Evolutionary conservation across 2,797 vertebrate genomes (phyloP).

Genomic region (Amazonetta brasiliensis): DNA sequence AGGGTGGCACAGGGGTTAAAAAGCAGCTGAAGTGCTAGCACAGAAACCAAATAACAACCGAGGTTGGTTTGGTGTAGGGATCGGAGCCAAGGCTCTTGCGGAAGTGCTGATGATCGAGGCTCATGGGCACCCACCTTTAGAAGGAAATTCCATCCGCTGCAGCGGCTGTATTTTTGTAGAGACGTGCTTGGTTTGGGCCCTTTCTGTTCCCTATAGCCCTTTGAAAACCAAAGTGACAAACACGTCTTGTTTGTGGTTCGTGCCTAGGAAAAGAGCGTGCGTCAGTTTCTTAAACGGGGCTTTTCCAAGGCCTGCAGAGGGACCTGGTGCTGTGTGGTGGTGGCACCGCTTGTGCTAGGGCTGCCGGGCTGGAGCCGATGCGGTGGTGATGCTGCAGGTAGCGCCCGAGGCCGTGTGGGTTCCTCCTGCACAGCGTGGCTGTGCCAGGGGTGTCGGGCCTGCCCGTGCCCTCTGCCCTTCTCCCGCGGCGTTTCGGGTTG

Average conservation of each 20-base stretch:
- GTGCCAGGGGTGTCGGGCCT: accelerated
- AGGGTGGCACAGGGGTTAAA: not conserved
- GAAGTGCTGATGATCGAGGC: constrained; percentile 24
- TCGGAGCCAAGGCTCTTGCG: not conserved
- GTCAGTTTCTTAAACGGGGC: accelerated
- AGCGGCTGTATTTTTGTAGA: not conserved
- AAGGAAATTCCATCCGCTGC: constrained; percentile 25
- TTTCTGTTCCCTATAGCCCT: not conserved
- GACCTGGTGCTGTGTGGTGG: accelerated
- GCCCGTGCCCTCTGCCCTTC: not conserved
- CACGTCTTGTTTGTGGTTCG: not conserved
- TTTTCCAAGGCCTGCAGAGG: not conserved
- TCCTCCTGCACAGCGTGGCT: accelerated
- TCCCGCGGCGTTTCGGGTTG: accelerated
- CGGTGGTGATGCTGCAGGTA: not conserved
- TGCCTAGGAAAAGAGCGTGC: accelerated
- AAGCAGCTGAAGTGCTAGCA: not conserved
- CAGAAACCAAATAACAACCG: not conserved
- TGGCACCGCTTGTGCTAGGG: accelerated
- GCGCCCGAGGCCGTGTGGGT: not conserved
- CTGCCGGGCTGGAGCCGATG: not conserved
- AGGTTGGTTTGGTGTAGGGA: not conserved
- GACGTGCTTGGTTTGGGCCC: not conserved
- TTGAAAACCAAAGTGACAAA: not conserved
- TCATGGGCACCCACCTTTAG: constrained; percentile 17